Conservation (phyloP, 1,140 invertebrate genomes). For the Neodiprion fabricii region DNA sequence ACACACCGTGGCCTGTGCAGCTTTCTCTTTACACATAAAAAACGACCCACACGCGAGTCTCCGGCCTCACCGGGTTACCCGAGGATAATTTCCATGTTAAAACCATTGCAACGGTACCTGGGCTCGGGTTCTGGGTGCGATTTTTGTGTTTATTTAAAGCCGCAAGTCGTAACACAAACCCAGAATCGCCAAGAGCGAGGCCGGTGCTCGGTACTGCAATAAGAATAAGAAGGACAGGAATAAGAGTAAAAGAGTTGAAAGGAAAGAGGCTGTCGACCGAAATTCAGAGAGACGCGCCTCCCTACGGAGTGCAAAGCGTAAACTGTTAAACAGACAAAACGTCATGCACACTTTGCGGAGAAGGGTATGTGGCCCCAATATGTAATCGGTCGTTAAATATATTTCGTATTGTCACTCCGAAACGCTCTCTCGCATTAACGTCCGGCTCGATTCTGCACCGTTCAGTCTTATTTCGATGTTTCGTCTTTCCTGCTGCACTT, state of each 20-base stretch:
- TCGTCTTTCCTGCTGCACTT: too few species aligned
- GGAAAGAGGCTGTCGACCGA: neutral
- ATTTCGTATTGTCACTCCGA: neutral
- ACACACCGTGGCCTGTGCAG: neutral
- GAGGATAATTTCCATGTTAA: neutral
- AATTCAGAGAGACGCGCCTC: neutral
- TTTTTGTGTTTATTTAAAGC: slow-evolving; percentile 10
- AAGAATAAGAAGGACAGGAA: neutral
- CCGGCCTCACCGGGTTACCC: neutral
- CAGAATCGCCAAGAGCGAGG: neutral
- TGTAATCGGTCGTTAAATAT: neutral
- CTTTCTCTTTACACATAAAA: neutral
- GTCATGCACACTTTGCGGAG: neutral
- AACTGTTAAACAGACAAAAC: neutral
- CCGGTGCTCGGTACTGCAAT: neutral
- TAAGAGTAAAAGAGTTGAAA: neutral
- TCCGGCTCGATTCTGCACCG: too few species aligned
- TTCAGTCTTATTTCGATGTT: too few species aligned
- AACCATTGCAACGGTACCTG: slow-evolving; percentile 1
- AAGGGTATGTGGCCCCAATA: neutral
- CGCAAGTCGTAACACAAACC: slow-evolving; percentile 10
- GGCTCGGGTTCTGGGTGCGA: neutral
- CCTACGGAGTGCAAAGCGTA: neutral
- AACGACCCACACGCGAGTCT: neutral
- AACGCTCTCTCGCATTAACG: neutral